Evolutionary conservation across 2,888 invertebrate species (phyloP), one percentile per base, ranked within the genome.

Genomic region (Horisme vitalbata): DNA sequence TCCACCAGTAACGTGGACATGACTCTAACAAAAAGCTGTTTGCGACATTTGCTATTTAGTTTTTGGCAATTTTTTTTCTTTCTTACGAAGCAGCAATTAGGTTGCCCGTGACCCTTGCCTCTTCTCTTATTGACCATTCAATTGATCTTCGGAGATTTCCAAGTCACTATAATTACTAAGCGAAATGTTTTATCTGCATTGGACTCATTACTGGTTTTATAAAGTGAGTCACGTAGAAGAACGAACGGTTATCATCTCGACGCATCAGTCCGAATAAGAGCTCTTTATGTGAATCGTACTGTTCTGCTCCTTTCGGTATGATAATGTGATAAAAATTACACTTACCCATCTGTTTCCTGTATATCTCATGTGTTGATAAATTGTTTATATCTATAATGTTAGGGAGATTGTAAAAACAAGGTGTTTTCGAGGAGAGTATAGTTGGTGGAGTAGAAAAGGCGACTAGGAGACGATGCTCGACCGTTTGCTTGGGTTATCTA

Each of bases 401-500:
- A n/a, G n/a, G n/a, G n/a, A n/a, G n/a, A n/a, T n/a, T n/a, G n/a
- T n/a, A n/a, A n/a, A n/a, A n/a, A n/a, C n/a, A n/a, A n/a, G n/a
- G n/a, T n/a, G n/a, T n/a, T n/a, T n/a, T n/a, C n/a, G n/a, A n/a
- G n/a, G n/a, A n/a, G n/a, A n/a, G n/a, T n/a, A n/a, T n/a, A 18
- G 2, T 31, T 24, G 11, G n/a, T 35, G 63, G 69, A 65, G 60
- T 67, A 59, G 63, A 70, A 71, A 72, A 71, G 75, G 68, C 79
- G 74, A 77, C 83, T 81, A 78, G 76, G 78, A 81, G 83, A 75
- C 80, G 76, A 68, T 66, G 74, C 64, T 71, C 75, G 83, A 78
- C 79, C 79, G 79, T 79, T 79, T 69, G 71, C 66, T 43, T 65
- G 81, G 88, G 88, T 88, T 89, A 88, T 88, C 87, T 62, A 49